A percentile compares a stretch with the other conserved stretches of the same genome.
Evolutionary conservation across 37 sponge, comb jelly and placozoan genomes (phyloP).

Genomic region (Amphimedon queenslandica): DNA sequence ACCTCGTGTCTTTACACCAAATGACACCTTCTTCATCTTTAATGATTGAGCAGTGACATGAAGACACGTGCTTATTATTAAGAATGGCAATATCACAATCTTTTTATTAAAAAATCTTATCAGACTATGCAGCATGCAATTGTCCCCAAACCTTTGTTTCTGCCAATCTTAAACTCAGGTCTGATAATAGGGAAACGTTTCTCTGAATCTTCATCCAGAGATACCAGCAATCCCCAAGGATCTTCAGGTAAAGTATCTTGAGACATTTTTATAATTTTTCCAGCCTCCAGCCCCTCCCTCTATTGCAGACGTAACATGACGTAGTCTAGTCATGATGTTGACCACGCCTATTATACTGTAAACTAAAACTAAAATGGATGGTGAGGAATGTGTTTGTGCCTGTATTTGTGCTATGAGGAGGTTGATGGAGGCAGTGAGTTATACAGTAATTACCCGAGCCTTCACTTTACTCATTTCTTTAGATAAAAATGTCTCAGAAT

Average conservation of each 20-base stretch:
- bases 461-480: neutral
- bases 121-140: neutral
- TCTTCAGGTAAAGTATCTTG: conserved; percentile 19
- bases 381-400: neutral
- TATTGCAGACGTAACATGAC: too few relatives aligned
- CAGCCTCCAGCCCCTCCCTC: too few relatives aligned
- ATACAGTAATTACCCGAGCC: neutral
- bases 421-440: neutral
- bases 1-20: conserved; percentile 47
- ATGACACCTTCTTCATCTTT: conserved; percentile 33
- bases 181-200: conserved; percentile 41
- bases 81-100: conserved; percentile 43
- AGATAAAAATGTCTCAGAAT: conserved; percentile 8
- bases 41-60: conserved; percentile 51
- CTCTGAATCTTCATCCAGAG: conserved; percentile 10
- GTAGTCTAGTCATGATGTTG: too few relatives aligned
- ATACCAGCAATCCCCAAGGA: conserved; percentile 67
- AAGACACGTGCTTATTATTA: conserved; percentile 37
- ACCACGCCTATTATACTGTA: neutral
- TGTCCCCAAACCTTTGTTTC: conserved; percentile 31
- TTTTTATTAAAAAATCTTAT: neutral
- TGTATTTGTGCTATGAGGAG: conserved; percentile 1
- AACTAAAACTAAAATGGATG: neutral
- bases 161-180: conserved; percentile 40
- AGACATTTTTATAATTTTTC: too few relatives aligned